Evolutionary conservation across 1,140 invertebrate species (phyloP).

Genomic region (Zaprionus africanus): DNA sequence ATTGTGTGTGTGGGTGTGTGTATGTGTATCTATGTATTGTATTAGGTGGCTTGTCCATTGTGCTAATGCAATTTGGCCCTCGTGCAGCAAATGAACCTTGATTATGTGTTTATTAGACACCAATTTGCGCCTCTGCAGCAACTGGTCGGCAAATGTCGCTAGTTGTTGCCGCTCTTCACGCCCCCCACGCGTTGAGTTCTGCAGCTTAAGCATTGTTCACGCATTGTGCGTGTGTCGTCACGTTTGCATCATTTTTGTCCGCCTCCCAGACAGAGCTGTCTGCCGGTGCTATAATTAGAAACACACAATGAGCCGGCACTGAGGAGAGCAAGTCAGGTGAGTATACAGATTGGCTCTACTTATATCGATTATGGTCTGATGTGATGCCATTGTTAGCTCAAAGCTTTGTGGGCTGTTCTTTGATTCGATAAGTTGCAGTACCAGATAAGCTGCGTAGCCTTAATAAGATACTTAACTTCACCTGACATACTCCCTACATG

Average conservation of each 20-base stretch:
- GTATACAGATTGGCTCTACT: not conserved
- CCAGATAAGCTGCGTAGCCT: not conserved
- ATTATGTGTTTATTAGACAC: slow-evolving; percentile 78
- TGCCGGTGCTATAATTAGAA: not conserved
- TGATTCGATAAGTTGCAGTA: not conserved
- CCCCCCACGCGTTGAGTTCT: not conserved
- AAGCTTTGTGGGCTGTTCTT: not conserved
- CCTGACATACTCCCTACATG: not conserved
- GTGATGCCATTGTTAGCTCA: not conserved
- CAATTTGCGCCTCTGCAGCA: slow-evolving; percentile 60
- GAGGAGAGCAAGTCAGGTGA: not conserved
- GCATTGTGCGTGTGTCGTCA: slow-evolving; percentile 1
- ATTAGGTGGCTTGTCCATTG: slow-evolving; percentile 44
- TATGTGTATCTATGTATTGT: not conserved
- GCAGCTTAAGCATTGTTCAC: not conserved
- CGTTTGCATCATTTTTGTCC: slow-evolving; percentile 14
- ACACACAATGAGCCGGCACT: not conserved
- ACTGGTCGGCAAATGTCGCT: not conserved
- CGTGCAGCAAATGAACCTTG: slow-evolving; percentile 70
- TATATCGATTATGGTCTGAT: not conserved
- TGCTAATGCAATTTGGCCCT: slow-evolving; percentile 73
- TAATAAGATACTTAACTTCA: not conserved
- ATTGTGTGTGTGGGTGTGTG: slow-evolving; percentile 26
- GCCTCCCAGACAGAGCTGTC: not conserved
- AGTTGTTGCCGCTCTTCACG: not conserved